Base-by-base conservation (phyloP, 2,797 vertebrate genomes). In the Rhinella marina region DNA sequence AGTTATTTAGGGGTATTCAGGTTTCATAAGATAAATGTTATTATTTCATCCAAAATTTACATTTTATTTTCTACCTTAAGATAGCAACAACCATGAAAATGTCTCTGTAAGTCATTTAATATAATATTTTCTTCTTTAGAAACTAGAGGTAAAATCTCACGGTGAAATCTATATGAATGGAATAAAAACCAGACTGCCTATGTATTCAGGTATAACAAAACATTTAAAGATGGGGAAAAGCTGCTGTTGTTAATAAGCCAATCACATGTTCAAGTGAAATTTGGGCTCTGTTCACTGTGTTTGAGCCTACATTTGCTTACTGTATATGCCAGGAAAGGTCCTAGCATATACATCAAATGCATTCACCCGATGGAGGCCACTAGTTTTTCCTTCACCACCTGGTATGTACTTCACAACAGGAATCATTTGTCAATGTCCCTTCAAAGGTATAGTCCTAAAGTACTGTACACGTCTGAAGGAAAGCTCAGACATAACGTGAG, bases 151-250 rank as follows among this genome's bases (percentile, higher is more conserved):
- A 90, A 94, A 91, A 91, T 41, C 90, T 68, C 86, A 89, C 0
- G 93, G 94, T 0, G 59, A 19, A 0, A 92, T 95, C 52, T 92
- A 90, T 57, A 21, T 95, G 79, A 95, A 95, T 87, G 91, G 90
- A 0, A 93, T 95, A 88, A 91, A 90, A 50, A 92, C 92, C 0
- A 92, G 91, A 81, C 88, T 96, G 50, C 95, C 95, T 1, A 13
- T 95, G 52, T 93, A 93, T 7, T 91, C 93, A 94, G 94, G 95
- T 96, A 90, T 2, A 48, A 14, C 29, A 6, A 32, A 4, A 27
- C 12, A 27, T 83, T 76, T 9, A 76, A 52, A 13, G 19, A 48
- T 23, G 7, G 25, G 32, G 16, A 32, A 29, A 8, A 17, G 13
- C 0, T 16, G 14, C 13, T 70, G 14, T 17, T 70, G 17, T 7